Conservation (phyloP, 2,797 vertebrate species). For the Zalophus californianus region DNA sequence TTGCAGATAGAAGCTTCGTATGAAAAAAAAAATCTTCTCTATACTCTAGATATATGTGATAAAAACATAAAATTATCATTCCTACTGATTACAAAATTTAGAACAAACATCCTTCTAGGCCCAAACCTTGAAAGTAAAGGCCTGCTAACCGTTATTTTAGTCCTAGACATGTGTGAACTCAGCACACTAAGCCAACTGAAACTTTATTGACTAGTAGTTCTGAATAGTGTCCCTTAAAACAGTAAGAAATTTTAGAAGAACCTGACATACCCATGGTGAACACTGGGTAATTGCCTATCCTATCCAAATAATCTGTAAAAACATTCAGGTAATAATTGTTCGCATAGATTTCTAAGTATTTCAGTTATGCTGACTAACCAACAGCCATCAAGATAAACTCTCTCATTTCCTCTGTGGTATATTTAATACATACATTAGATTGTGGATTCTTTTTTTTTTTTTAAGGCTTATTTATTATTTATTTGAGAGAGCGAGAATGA, state of each 20-base stretch:
- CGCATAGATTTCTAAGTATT: not conserved
- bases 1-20: not conserved
- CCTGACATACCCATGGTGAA: not conserved
- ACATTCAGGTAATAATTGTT: not conserved
- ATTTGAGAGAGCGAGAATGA: too few species aligned
- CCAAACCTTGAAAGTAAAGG: not conserved
- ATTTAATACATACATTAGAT: not conserved
- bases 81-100: not conserved
- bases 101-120: not conserved
- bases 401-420: not conserved
- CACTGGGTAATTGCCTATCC: not conserved
- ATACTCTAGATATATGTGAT: not conserved
- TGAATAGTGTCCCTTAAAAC: constrained; percentile 12
- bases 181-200: not conserved
- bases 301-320: not conserved
- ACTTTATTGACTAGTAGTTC: not conserved
- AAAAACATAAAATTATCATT: not conserved
- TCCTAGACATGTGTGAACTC: not conserved
- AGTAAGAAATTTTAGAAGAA: not conserved
- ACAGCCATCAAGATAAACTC: not conserved
- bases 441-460: not conserved
- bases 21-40: not conserved
- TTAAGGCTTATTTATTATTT: too few species aligned
- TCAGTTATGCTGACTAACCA: not conserved
- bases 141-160: not conserved